A percentile compares a stretch with the other conserved stretches of the same genome.
Evolutionary conservation across 2,797 vertebrate species (phyloP).

Genomic region (Macrochelys suwanniensis): DNA sequence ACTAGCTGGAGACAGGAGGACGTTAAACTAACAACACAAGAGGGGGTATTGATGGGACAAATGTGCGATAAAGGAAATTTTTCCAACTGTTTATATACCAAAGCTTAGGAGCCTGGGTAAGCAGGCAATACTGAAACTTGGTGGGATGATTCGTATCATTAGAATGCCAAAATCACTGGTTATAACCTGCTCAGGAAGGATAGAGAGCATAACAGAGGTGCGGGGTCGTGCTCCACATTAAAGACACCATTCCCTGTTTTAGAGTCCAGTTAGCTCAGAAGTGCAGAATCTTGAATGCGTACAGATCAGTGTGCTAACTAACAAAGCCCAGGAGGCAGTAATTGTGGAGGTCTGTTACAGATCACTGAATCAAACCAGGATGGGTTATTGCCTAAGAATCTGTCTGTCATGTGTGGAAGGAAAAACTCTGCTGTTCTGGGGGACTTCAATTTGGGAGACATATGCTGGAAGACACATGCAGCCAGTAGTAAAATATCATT

Average conservation of each 20-base stretch:
- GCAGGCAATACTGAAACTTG: neutral
- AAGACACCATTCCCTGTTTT: slow-evolving; percentile 3
- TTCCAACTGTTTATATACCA: neutral
- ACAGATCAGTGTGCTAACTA: slow-evolving; percentile 13
- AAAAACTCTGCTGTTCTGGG: neutral
- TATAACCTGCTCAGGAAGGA: slow-evolving; percentile 2
- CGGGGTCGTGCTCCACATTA: slow-evolving; percentile 24
- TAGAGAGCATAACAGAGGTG: slow-evolving; percentile 30
- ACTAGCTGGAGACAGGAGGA: neutral
- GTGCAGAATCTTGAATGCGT: slow-evolving; percentile 25
- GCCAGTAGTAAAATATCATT: neutral
- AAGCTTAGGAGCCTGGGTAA: neutral
- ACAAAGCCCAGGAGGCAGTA: slow-evolving; percentile 17
- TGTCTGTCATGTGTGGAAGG: neutral
- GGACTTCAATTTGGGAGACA: slow-evolving; percentile 6
- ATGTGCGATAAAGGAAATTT: slow-evolving; percentile 5
- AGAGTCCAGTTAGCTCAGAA: slow-evolving; percentile 36
- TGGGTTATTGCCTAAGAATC: neutral
- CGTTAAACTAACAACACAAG: neutral
- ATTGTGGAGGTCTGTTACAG: slow-evolving; percentile 5
- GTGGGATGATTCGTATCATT: neutral
- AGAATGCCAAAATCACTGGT: neutral
- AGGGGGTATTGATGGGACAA: neutral
- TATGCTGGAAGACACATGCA: neutral
- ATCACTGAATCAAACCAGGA: slow-evolving; percentile 19